Conservation (phyloP, 2,888 invertebrate species). For the Dolomedes plantarius region DNA sequence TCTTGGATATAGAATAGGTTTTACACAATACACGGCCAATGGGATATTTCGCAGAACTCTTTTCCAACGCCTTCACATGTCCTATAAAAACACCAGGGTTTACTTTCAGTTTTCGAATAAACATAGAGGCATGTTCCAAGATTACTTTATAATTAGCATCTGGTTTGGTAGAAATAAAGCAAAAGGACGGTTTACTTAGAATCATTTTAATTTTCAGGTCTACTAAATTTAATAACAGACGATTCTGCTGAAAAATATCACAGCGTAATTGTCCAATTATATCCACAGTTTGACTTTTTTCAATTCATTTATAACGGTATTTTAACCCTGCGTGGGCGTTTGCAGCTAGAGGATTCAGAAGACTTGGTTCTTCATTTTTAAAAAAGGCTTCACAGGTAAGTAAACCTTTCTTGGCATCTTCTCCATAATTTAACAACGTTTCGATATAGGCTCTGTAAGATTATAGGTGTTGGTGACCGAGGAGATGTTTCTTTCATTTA, state of each 20-base stretch:
- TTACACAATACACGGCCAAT: background rate
- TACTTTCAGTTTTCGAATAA: conserved; percentile 70
- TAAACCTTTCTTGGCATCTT: too few relatives aligned
- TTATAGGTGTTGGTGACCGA: too few relatives aligned
- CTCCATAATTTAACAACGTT: too few relatives aligned
- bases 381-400: too few relatives aligned
- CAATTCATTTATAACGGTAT: background rate
- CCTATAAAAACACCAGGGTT: conserved; percentile 73
- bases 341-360: background rate
- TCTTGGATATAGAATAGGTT: background rate
- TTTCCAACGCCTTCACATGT: conserved; percentile 71
- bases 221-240: too few relatives aligned
- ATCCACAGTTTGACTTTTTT: too few relatives aligned
- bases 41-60: background rate
- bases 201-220: conserved; percentile 28
- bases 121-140: too few relatives aligned
- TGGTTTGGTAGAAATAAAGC: background rate
- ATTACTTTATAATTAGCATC: conserved; percentile 56
- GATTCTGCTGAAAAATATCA: too few relatives aligned
- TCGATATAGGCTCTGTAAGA: too few relatives aligned
- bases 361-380: conserved; percentile 15
- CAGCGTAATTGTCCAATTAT: too few relatives aligned
- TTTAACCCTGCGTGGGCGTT: background rate
- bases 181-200: conserved; percentile 26
- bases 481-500: background rate